Evolutionary conservation across 2,888 invertebrate genomes (phyloP), one percentile per base, ranked within the genome.

Genomic region (Cerastoderma edule): DNA sequence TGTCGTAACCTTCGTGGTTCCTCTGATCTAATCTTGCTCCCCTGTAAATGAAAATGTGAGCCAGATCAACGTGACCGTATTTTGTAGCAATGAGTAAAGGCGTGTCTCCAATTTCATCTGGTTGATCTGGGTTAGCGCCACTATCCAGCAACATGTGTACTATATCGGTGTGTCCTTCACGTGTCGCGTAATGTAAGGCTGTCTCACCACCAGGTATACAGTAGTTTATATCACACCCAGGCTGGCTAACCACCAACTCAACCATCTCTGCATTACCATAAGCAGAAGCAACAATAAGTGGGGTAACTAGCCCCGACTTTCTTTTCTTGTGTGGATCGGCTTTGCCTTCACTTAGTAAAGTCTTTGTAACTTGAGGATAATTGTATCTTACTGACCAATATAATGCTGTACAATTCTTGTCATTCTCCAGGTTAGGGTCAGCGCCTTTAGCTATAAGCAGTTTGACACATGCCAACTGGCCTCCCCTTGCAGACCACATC

Each of bases 161-260:
- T 22, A 91, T 85, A 4, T 87, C 83, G 2, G 84, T 78, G 74
- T 88, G 83, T 13, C 92, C 92, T 77, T 91, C 88, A 24, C 87
- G 76, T 5, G 92, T 91, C 6, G 93, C 93, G 65, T 91, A 89
- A 70, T 93, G 92, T 13, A 93, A 84, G 2, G 92, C 89, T 8
- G 88, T 88, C 72, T 89, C 86, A 33, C 87, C 86, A 27, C 88
- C 88, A 28, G 88, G 82, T 35, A 91, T 91, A 19, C 63, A 68
- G 5, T 78, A 70, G 70, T 91, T 90, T 0, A 88, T 86, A 66
- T 91, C 85, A 6, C 88, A 88, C 0, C 86, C 87, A 24, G 67
- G 72, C 67, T 85, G 66, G 13, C 24, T 48, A 0, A 82, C 53
- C n/a, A 82, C 60, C 27, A 75, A 46, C 19, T 67, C 39, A 19